Evolutionary conservation across 2,797 vertebrate genomes (phyloP).

Genomic region (Knipowitschia caucasica): DNA sequence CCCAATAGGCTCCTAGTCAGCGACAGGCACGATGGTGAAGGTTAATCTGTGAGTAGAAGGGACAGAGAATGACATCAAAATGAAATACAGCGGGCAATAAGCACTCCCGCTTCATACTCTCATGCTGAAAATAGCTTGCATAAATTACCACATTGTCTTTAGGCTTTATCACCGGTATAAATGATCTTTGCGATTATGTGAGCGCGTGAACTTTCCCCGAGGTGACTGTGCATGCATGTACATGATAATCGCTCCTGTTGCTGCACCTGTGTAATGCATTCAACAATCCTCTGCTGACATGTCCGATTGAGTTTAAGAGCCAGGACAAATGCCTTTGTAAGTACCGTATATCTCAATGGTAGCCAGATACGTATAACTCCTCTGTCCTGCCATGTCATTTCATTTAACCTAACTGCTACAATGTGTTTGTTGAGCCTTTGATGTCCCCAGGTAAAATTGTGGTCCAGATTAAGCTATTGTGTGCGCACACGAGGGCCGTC

Average conservation of each 20-base stretch:
- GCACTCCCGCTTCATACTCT: conserved; percentile 37
- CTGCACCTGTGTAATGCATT: conserved; percentile 27
- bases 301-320: conserved; percentile 18
- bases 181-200: conserved; percentile 53
- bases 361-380: background rate
- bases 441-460: conserved; percentile 76
- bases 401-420: conserved; percentile 58
- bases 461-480: conserved; percentile 78
- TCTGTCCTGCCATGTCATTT: conserved; percentile 44
- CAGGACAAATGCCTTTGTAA: conserved; percentile 18
- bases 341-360: conserved; percentile 10
- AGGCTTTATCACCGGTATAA: conserved; percentile 59
- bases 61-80: conserved; percentile 52
- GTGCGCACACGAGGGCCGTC: conserved; percentile 69
- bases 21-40: conserved; percentile 49
- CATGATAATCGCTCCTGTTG: conserved; percentile 15
- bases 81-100: conserved; percentile 48
- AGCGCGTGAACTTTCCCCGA: conserved; percentile 35
- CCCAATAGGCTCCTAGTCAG: conserved; percentile 29
- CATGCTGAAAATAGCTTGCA: conserved; percentile 38
- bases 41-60: conserved; percentile 52
- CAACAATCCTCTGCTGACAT: conserved; percentile 19
- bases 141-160: conserved; percentile 53
- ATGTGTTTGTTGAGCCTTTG: conserved; percentile 72
- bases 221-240: conserved; percentile 27